A percentile compares a stretch with the other conserved stretches of the same genome.
phyloP scores from a whole-genome alignment of 2,113 vertebrate genomes.

The Stomatorhinus ivindoensis region DNA sequence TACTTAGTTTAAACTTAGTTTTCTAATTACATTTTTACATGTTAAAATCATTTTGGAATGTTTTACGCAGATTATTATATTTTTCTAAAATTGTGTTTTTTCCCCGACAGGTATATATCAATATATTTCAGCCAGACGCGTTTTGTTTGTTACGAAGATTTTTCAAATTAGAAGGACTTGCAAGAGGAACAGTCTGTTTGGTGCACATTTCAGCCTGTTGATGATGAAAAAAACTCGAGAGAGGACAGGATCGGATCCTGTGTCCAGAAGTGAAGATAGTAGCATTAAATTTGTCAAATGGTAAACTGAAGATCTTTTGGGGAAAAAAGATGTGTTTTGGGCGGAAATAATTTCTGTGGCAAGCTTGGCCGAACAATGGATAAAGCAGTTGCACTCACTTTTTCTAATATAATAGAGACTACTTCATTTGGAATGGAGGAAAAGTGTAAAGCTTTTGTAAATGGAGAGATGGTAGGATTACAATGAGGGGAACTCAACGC shows the following conservation, averaged over 20 bases:
- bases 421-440: conserved; percentile 38
- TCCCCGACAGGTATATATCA: conserved; percentile 43
- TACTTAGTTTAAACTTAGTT: conserved; percentile 26
- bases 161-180: conserved; percentile 37
- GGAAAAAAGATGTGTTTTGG: background rate
- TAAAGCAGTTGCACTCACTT: conserved; percentile 43
- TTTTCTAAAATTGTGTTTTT: background rate
- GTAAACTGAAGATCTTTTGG: conserved; percentile 17
- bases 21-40: conserved; percentile 31
- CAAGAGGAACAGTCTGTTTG: conserved; percentile 41
- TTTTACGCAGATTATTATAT: background rate
- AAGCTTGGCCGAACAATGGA: conserved; percentile 47
- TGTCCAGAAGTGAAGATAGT: conserved; percentile 48
- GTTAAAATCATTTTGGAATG: background rate
- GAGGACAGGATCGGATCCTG: conserved; percentile 50
- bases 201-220: conserved; percentile 59
- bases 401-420: conserved; percentile 37
- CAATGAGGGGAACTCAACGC: conserved; percentile 37
- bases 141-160: conserved; percentile 38
- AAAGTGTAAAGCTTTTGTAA: conserved; percentile 42
- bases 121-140: conserved; percentile 37
- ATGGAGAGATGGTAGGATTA: conserved; percentile 55
- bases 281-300: conserved; percentile 25
- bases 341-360: background rate
- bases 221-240: conserved; percentile 54